These are phyloP conservation scores for Spodoptera picta DNA, from an alignment of 2,888 invertebrate genomes.

Conservation along the genomic window DNA sequence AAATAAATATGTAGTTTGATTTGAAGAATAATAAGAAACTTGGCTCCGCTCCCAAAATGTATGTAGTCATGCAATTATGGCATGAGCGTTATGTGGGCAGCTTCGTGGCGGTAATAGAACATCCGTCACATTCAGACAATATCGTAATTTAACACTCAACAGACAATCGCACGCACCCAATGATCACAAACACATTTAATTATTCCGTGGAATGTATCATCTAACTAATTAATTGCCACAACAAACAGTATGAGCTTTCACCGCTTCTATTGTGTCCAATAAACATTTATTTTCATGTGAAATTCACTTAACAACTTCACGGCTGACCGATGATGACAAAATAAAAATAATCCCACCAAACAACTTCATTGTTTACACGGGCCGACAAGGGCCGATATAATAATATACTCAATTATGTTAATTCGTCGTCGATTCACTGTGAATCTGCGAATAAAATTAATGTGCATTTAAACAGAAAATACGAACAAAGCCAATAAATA, in stretches of 20 bases:
- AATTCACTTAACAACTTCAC: slow-evolving; percentile 38
- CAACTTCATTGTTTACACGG: slow-evolving; percentile 63
- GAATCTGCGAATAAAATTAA: slow-evolving; percentile 86
- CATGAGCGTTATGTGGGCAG: slow-evolving; percentile 45
- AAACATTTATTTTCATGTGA: slow-evolving; percentile 20
- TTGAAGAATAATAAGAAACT: slow-evolving; percentile 40
- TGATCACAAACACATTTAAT: slow-evolving; percentile 40
- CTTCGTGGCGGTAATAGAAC: slow-evolving; percentile 60
- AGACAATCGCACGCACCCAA: slow-evolving; percentile 25
- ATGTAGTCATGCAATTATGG: slow-evolving; percentile 49
- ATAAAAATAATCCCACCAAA: slow-evolving; percentile 62
- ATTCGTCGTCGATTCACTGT: slow-evolving; percentile 82
- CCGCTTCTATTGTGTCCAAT: slow-evolving; percentile 4
- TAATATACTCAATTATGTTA: slow-evolving; percentile 84
- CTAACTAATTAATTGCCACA: slow-evolving; percentile 30
- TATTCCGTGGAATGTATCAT: slow-evolving; percentile 17
- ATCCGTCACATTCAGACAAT: slow-evolving; percentile 56
- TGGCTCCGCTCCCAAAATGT: slow-evolving; percentile 46
- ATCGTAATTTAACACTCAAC: slow-evolving; percentile 60
- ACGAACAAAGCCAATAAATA: slow-evolving; percentile 84
- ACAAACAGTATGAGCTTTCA: slow-evolving; percentile 7
- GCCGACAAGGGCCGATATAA: slow-evolving; percentile 73
- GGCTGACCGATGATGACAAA: slow-evolving; percentile 43
- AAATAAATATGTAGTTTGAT: slow-evolving; percentile 38
- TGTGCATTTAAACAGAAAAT: slow-evolving; percentile 85